These are phyloP conservation scores for Sympetrum striolatum DNA, from an alignment of 2,888 invertebrate species.

Conservation along the genomic window DNA sequence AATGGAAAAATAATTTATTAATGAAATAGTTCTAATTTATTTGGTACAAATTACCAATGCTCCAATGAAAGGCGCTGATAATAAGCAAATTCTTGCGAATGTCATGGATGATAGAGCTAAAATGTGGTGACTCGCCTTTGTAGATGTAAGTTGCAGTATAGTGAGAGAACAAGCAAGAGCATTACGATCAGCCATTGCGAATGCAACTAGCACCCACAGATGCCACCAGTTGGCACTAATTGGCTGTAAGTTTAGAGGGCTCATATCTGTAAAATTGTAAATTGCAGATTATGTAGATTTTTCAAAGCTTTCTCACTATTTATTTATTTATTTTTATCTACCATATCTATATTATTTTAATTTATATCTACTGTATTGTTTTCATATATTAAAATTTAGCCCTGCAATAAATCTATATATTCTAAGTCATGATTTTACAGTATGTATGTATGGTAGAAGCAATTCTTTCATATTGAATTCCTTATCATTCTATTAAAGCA, in stretches of 20 bases:
- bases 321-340: too few species aligned
- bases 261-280: background rate
- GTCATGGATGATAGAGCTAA: slow-evolving; percentile 47
- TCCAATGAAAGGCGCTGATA: slow-evolving; percentile 48
- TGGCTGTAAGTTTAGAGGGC: background rate
- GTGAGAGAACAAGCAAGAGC: slow-evolving; percentile 48
- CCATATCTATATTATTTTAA: too few species aligned
- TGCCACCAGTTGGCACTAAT: background rate
- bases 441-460: too few species aligned
- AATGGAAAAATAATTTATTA: too few species aligned
- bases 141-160: slow-evolving; percentile 47
- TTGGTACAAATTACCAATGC: slow-evolving; percentile 44
- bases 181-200: slow-evolving; percentile 47
- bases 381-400: too few species aligned
- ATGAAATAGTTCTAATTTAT: background rate
- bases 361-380: too few species aligned
- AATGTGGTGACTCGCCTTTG: slow-evolving; percentile 13
- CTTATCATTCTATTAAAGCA: too few species aligned
- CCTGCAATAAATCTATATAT: too few species aligned
- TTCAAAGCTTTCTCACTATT: too few species aligned
- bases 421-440: too few species aligned
- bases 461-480: too few species aligned
- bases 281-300: background rate
- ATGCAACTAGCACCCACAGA: slow-evolving; percentile 44
- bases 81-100: slow-evolving; percentile 47